These are phyloP conservation scores for Parapsyche elsis DNA, from an alignment of 1,140 invertebrate genomes.

Conservation along the genomic window DNA sequence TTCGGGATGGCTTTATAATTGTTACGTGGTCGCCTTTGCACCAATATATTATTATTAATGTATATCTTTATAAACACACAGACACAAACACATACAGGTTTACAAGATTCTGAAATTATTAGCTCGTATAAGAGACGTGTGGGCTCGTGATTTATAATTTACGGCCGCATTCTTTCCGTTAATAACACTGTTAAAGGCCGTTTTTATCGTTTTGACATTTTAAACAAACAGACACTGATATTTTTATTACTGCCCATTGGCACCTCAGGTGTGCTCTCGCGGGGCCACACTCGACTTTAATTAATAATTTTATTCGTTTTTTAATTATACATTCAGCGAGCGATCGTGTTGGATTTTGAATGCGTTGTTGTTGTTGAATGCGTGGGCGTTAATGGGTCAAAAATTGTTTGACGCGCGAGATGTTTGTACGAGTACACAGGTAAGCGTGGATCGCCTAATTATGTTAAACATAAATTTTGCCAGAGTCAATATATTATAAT, in stretches of 20 bases:
- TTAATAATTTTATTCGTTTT: slow-evolving; percentile 5
- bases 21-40: slow-evolving; percentile 17
- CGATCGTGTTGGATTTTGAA: neutral
- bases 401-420: neutral
- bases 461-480: slow-evolving; percentile 12
- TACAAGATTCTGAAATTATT: slow-evolving; percentile 27
- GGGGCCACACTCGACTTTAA: neutral
- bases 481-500: neutral
- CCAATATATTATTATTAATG: slow-evolving; percentile 1
- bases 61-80: neutral
- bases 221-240: slow-evolving; percentile 42
- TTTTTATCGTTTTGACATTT: slow-evolving; percentile 55
- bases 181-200: slow-evolving; percentile 51
- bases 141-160: slow-evolving; percentile 52
- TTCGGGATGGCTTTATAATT: slow-evolving; percentile 7
- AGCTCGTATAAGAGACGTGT: slow-evolving; percentile 27
- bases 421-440: too few species aligned
- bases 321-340: neutral
- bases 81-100: neutral
- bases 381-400: slow-evolving; percentile 14
- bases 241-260: slow-evolving; percentile 50
- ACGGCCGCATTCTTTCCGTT: slow-evolving; percentile 48
- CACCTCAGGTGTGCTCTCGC: slow-evolving; percentile 25
- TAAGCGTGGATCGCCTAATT: neutral
- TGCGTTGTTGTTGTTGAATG: neutral